phyloP scores from a whole-genome alignment of 1,140 invertebrate genomes.

The Tetragonula clypearis region DNA sequence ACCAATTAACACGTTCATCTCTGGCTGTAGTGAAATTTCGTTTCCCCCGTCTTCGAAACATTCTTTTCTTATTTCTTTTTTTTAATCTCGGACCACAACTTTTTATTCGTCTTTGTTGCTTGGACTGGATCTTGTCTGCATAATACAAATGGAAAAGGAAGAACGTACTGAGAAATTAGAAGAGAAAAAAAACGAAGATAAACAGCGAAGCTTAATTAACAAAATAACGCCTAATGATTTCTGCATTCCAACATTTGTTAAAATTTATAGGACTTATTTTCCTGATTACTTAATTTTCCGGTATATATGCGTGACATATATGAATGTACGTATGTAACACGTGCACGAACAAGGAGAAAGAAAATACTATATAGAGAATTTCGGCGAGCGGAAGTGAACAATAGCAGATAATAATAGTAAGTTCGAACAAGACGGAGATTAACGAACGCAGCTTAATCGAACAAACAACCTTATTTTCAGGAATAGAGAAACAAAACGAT shows the following conservation, averaged over 20 bases:
- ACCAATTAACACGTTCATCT: conserved; percentile 48
- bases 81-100: neutral
- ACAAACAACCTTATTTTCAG: neutral
- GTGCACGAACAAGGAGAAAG: neutral
- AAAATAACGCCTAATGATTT: neutral
- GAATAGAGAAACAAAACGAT: neutral
- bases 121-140: neutral
- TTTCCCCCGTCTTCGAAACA: neutral
- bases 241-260: neutral
- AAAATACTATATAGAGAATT: neutral
- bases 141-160: neutral
- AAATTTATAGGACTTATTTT: neutral
- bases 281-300: neutral
- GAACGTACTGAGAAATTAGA: neutral
- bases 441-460: neutral
- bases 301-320: neutral
- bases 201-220: neutral
- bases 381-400: neutral
- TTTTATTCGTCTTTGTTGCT: neutral
- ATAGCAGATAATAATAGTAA: neutral
- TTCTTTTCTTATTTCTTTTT: neutral
- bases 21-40: conserved; percentile 28
- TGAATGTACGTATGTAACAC: neutral
- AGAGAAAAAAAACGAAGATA: neutral
- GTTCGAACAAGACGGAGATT: neutral